Base-by-base conservation (phyloP, 2,888 invertebrate genomes). In the Rotaria magnacalcarata region DNA sequence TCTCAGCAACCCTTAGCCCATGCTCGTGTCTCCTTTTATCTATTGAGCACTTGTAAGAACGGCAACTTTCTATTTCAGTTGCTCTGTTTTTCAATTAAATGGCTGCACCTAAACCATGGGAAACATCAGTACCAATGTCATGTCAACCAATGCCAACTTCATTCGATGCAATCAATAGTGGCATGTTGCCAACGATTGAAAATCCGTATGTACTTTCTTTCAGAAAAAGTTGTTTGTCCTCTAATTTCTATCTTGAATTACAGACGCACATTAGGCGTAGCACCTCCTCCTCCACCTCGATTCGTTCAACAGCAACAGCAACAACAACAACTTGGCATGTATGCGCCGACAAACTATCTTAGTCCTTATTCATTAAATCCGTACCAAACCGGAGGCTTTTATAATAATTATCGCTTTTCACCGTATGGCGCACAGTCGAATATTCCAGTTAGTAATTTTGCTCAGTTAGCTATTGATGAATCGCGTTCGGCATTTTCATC, bases 401-500 rank as follows among this genome's bases (percentile, higher is more conserved):
- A 80, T 80, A 47, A 47, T 47, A 47, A 47, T n/a, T 43, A 43
- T 24, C 47, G 80, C 4, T 80, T 11, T 7, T 47, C 80, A n/a
- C 47, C 43, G 2, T 80, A 47, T n/a, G 80, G 80, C 14, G 24
- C 47, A 3, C 80, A 21, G 34, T n/a, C 47, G 11, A 47, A 43
- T 47, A 24, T 80, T 0, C 80, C 80, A n/a, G 47, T 47, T 24
- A 47, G 80, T 47, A 80, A 80, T 47, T 80, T 80, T n/a, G 24
- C 80, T 47, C 80, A 80, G 11, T 47, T 80, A 89, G 96, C 96
- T 0, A 96, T 96, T 91, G 96, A 96, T 89, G 95, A 94, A 89
- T 95, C 96, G 0, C 93, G 96, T 84, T 95, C 95, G 86, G 96
- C 98, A 14, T 98, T 98, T 91, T 95, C 96, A 89, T 96, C 96